Evolutionary conservation across 2,113 vertebrate species (phyloP).

Genomic region (Pseudorhombus dupliciocellatus): DNA sequence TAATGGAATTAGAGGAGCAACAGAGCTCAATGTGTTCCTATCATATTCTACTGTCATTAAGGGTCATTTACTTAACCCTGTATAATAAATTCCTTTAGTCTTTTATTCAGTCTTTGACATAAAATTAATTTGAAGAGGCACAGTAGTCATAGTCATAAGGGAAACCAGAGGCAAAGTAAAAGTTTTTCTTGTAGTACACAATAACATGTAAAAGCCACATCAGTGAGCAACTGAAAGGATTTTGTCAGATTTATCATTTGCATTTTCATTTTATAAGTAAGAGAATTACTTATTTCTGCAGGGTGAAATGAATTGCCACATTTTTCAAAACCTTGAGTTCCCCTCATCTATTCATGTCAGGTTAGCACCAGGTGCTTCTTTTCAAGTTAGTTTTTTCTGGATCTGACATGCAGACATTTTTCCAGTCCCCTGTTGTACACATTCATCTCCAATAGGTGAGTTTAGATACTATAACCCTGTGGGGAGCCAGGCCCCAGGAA

Average conservation of each 20-base stretch:
- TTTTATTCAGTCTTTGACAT: conserved; percentile 28
- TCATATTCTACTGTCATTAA: conserved; percentile 11
- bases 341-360: conserved; percentile 2
- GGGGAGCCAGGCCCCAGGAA: conserved; percentile 37
- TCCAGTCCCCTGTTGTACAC: not conserved
- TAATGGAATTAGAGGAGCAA: not conserved
- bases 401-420: conserved; percentile 31
- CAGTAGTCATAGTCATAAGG: conserved; percentile 10
- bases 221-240: conserved; percentile 1
- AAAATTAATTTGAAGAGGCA: conserved; percentile 30
- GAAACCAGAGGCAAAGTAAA: conserved; percentile 2
- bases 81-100: conserved; percentile 2
- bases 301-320: conserved; percentile 7
- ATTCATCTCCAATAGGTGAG: conserved; percentile 6
- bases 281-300: conserved; percentile 9
- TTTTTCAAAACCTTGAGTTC: conserved; percentile 5
- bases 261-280: too few species aligned
- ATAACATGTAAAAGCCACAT: conserved; percentile 29
- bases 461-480: conserved; percentile 7
- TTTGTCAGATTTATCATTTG: conserved; percentile 13
- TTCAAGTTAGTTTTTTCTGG: conserved; percentile 12
- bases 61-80: conserved; percentile 9
- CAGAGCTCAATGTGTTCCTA: not conserved
- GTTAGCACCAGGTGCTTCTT: conserved; percentile 11
- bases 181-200: conserved; percentile 20